phyloP scores from a whole-genome alignment of 2,888 invertebrate species.

The Rhogogaster chlorosoma region DNA sequence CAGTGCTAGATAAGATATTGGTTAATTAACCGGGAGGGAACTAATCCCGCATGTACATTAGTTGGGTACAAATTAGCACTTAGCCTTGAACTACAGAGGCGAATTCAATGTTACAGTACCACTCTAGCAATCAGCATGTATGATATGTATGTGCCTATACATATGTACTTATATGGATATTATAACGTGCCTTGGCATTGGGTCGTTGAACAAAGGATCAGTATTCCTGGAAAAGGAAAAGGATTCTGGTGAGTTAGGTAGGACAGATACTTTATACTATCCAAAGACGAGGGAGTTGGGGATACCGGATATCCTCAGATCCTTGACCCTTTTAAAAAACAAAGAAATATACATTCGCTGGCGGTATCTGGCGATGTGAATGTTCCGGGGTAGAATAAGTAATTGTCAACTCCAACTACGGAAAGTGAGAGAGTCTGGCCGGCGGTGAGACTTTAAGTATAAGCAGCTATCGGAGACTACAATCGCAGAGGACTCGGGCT shows the following conservation, averaged over 20 bases:
- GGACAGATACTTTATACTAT: constrained; percentile 5
- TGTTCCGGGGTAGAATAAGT: background rate
- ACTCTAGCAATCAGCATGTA: constrained; percentile 22
- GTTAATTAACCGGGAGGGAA: constrained; percentile 41
- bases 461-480: background rate
- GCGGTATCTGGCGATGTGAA: background rate
- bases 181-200: background rate
- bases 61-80: constrained; percentile 44
- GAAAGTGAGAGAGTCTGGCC: background rate
- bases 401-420: background rate
- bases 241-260: background rate
- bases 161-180: background rate
- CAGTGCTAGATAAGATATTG: constrained; percentile 45
- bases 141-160: background rate
- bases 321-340: background rate
- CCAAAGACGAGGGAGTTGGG: background rate
- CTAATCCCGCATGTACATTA: constrained; percentile 45
- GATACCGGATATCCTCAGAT: background rate
- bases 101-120: constrained; percentile 33
- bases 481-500: background rate
- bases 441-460: background rate
- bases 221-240: background rate
- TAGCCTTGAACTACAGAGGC: constrained; percentile 36
- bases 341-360: background rate
- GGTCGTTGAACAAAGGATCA: constrained; percentile 12